Evolutionary conservation across 2,113 vertebrate species (phyloP), one percentile per base, ranked within the genome.

Genomic region (Austrofundulus limnaeus): DNA sequence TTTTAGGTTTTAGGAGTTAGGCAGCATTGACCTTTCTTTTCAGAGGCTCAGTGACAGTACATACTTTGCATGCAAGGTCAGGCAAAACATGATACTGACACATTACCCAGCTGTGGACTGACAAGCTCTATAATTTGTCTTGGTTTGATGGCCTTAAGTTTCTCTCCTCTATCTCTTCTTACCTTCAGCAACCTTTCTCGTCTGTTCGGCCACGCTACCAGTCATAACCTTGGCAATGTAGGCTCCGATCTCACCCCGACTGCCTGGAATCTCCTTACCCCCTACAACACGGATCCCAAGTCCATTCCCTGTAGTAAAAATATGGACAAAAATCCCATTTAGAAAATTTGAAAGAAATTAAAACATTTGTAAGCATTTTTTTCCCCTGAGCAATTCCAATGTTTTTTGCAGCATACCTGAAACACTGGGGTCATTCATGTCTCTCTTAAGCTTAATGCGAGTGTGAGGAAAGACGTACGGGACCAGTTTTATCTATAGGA

Each of bases 181-280:
- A 99, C 97, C 97, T 91, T 99, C 97, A 20, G 92, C 65, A 46
- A 99, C 86, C 83, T 94, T 96, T 42, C 94, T 95, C 0, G 94
- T 94, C 60, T 96, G 94, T 75, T 99, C 97, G 21, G 95, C 95
- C 21, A 84, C 91, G 71, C 96, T 94, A 2, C 96, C 97, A 2
- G 95, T 93, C 75, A 95, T 88, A 72, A 99, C 93, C 83, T 94
- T 96, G 75, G 96, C 95, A 75, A 99, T 92, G 66, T 98, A 99
- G 47, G 97, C 96, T 89, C 97, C 97, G 62, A 94, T 97, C 90
- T 99, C 95, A 75, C 95, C 94, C 31, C 85, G 82, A 72, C 91
- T 90, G 69, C 95, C 96, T 15, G 96, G 96, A 77, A 99, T 96
- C 87, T 96, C 95, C 84, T 99, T 99, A 19, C 97, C 97, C 62